phyloP scores from a whole-genome alignment of 64 coral and sea anemone genomes.

The Montipora sp. region DNA sequence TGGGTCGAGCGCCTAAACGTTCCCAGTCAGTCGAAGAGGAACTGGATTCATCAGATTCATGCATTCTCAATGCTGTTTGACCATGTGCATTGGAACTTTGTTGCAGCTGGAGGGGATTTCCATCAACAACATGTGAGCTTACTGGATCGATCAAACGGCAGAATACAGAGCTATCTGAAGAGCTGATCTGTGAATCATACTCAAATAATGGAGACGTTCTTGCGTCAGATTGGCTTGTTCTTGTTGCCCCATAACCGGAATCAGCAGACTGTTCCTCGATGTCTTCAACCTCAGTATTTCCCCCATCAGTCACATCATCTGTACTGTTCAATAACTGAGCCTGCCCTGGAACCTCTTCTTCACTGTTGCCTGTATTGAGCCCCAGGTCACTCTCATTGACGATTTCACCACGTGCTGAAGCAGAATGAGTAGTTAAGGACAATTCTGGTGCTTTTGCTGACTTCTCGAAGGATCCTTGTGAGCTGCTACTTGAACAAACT shows the following conservation, averaged over 20 bases:
- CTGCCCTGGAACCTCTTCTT: not conserved
- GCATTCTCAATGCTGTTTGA: not conserved
- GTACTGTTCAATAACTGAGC: not conserved
- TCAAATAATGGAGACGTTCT: not conserved
- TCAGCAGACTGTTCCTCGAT: not conserved
- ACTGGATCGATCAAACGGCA: too few species aligned
- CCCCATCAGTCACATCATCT: not conserved
- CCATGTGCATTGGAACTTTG: not conserved
- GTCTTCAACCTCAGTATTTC: not conserved
- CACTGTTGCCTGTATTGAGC: too few species aligned
- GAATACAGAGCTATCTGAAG: too few species aligned
- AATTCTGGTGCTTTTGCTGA: not conserved
- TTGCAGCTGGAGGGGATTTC: not conserved
- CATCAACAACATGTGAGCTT: too few species aligned
- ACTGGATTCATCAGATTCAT: not conserved
- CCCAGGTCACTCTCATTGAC: not conserved
- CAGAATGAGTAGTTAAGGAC: not conserved
- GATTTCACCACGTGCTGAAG: not conserved
- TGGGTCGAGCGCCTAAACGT: conserved; percentile 14
- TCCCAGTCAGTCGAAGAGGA: not conserved
- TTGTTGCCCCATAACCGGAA: not conserved
- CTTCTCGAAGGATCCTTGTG: not conserved
- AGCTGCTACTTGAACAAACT: not conserved
- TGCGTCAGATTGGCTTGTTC: not conserved
- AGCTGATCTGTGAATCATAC: not conserved